Evolutionary conservation across 2,797 vertebrate species (phyloP), one percentile per base, ranked within the genome.

Genomic region (Apogon hyalosoma): DNA sequence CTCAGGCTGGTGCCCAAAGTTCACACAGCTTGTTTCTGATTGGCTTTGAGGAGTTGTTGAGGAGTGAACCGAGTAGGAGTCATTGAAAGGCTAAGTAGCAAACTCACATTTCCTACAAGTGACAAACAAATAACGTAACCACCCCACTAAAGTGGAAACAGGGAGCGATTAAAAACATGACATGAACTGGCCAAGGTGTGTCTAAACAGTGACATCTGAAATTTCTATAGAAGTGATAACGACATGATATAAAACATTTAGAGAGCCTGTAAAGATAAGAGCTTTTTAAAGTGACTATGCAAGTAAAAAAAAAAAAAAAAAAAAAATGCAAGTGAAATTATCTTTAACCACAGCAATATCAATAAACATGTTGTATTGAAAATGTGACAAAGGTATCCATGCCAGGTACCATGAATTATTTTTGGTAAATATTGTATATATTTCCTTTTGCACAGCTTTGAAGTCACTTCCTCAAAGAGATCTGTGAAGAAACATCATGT

Each of bases 231-330:
- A 52, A 49, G 39, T 49, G 1, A 46, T 36, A 28, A 31, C 7
- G 49, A 53, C 19, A 31, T 24, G 9, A 36, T 46, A 69, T 80
- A 51, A 84, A 83, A 69, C 45, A 36, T 72, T 80, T 57, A 66
- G 10, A 65, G 39, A 59, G 60, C 33, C 42, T 21, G 41, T 87
- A 80, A 85, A 87, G 82, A 85, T 79, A 84, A 82, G 39, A 39
- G 11, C n/a, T n/a, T 15, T 56, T 3, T 33, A 33, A 39, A 31
- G 36, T 58, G 68, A 18, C 4, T 15, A 1, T 33, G n/a, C 15
- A 36, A 19, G 9, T 28, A 49, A n/a, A n/a, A n/a, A n/a, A n/a
- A n/a, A n/a, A n/a, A n/a, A n/a, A n/a, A n/a, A n/a, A n/a, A n/a
- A n/a, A 60, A 63, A 70, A 55, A 8, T 33, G 31, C 31, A 33